A percentile compares a stretch with the other conserved stretches of the same genome.
Evolutionary conservation across 2,113 vertebrate species (phyloP).

Genomic region (Ptilonorhynchus violaceus): DNA sequence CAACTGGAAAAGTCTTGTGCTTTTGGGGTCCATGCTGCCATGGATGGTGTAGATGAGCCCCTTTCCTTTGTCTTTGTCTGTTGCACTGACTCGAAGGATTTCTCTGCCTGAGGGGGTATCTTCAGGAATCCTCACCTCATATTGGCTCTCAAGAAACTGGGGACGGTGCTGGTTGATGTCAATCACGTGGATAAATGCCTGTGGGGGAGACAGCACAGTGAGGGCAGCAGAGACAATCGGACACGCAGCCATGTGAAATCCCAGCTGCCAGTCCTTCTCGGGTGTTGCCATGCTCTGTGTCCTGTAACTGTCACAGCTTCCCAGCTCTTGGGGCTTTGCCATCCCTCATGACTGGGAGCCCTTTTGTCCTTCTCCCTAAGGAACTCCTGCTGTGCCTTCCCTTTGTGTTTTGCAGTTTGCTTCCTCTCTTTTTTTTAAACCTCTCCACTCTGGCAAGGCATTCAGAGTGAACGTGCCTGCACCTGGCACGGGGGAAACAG

Average conservation of each 20-base stretch:
- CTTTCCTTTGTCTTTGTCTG: constrained; percentile 85
- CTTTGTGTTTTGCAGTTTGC: neutral
- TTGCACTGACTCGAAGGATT: constrained; percentile 84
- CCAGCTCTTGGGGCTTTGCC: neutral
- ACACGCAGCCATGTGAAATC: neutral
- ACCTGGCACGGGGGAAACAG: neutral
- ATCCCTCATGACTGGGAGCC: neutral
- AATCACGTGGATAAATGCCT: constrained; percentile 89
- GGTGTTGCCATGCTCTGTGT: neutral
- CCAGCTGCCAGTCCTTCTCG: neutral
- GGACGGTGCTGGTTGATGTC: constrained; percentile 91
- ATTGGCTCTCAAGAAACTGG: constrained; percentile 82
- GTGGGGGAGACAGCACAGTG: neutral
- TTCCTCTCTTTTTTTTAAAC: neutral
- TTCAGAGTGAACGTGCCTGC: neutral
- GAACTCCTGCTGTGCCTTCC: neutral
- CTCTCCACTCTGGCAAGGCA: neutral
- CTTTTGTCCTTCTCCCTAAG: neutral
- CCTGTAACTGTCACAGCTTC: neutral
- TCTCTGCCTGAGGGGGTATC: constrained; percentile 84
- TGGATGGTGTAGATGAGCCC: constrained; percentile 90
- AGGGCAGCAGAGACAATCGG: neutral
- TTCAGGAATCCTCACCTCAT: constrained; percentile 83
- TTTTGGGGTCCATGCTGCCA: constrained; percentile 81
- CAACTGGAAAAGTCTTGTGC: constrained; percentile 85